Evolutionary conservation across 1,140 invertebrate genomes (phyloP).

Genomic region (Eupristina koningsbergeri): DNA sequence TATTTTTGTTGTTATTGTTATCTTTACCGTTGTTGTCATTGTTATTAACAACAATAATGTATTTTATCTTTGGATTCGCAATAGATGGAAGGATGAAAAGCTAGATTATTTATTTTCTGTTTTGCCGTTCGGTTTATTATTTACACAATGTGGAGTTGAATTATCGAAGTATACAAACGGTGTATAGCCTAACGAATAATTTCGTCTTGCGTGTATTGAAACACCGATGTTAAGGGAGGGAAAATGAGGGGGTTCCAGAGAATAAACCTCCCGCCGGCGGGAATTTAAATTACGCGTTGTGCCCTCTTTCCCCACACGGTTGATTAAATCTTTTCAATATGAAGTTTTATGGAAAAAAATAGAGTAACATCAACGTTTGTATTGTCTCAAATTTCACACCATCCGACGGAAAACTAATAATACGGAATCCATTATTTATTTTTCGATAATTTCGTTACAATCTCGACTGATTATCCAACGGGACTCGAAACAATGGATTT

Average conservation of each 20-base stretch:
- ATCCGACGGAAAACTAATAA: neutral
- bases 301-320: slow-evolving; percentile 32
- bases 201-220: slow-evolving; percentile 43
- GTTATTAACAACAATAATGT: slow-evolving; percentile 1
- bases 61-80: neutral
- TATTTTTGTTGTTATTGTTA: too few relatives aligned
- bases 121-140: neutral
- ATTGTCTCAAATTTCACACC: slow-evolving; percentile 32
- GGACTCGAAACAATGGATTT: too few relatives aligned
- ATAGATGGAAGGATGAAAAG: neutral
- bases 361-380: slow-evolving; percentile 12
- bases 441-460: neutral
- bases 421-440: neutral
- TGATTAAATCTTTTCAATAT: slow-evolving; percentile 50
- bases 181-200: slow-evolving; percentile 44
- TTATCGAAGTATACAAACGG: slow-evolving; percentile 39
- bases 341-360: slow-evolving; percentile 36
- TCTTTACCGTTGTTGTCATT: too few relatives aligned
- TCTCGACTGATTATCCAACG: too few relatives aligned
- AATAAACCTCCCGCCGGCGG: slow-evolving; percentile 40
- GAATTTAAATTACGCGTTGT: slow-evolving; percentile 48
- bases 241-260: slow-evolving; percentile 16
- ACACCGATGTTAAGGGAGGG: slow-evolving; percentile 35
- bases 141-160: slow-evolving; percentile 24
- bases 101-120: slow-evolving; percentile 5